These are phyloP conservation scores for Latrodectus hesperus DNA, from an alignment of 2,888 invertebrate genomes.

Conservation along the genomic window DNA sequence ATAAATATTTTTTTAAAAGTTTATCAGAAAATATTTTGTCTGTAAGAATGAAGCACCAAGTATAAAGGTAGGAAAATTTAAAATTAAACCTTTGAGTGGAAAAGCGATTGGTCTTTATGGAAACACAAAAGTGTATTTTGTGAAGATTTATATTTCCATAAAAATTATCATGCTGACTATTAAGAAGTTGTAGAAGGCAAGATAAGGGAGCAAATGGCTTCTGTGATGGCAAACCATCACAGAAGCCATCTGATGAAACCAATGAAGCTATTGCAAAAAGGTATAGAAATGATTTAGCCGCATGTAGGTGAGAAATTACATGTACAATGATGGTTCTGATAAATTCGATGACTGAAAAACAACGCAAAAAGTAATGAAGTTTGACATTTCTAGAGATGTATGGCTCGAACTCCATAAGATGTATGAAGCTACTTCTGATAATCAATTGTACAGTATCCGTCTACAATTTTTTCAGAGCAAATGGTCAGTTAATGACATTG, in stretches of 20 bases:
- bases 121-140: background rate
- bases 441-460: too few relatives aligned
- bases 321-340: background rate
- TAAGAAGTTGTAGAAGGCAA: background rate
- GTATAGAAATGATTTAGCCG: background rate
- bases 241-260: background rate
- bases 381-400: background rate
- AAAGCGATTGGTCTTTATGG: constrained; percentile 14
- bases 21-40: too few relatives aligned
- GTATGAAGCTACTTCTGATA: too few relatives aligned
- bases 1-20: too few relatives aligned
- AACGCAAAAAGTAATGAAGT: constrained; percentile 26
- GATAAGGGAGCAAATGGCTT: background rate
- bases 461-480: too few relatives aligned
- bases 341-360: constrained; percentile 41
- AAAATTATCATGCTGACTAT: background rate
- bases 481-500: too few relatives aligned
- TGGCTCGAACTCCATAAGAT: too few relatives aligned
- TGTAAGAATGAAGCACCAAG: too few relatives aligned
- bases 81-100: background rate
- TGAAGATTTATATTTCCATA: background rate
- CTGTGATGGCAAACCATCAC: too few relatives aligned
- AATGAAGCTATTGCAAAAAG: background rate
- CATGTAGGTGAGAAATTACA: background rate
- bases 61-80: background rate